phyloP scores from a whole-genome alignment of 2,113 vertebrate species.

The Boulengeromyrus knoepffleri region DNA sequence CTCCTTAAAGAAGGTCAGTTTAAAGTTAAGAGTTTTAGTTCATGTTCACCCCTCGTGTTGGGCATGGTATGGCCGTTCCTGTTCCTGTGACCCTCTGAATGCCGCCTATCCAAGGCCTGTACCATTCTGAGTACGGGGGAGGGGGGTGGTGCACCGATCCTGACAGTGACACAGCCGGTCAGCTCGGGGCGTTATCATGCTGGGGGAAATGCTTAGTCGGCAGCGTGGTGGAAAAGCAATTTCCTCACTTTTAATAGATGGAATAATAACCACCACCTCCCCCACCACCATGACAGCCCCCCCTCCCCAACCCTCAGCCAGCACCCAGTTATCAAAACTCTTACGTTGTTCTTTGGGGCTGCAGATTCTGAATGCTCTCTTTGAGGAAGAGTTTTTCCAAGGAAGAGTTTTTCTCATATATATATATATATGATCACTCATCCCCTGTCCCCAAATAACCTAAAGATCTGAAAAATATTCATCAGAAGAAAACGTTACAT shows the following conservation, averaged over 20 bases:
- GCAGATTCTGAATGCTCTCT: not conserved
- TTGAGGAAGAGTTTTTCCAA: not conserved
- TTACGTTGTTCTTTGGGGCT: not conserved
- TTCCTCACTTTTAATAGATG: constrained; percentile 15
- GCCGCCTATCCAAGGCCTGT: not conserved
- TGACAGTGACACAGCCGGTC: not conserved
- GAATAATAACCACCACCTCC: not conserved
- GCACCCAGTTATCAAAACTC: not conserved
- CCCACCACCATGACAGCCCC: not conserved
- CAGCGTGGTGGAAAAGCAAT: not conserved
- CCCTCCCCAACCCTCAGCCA: not conserved
- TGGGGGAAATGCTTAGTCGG: not conserved
- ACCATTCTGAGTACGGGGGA: not conserved
- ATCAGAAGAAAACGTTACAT: not conserved
- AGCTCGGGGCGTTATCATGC: not conserved
- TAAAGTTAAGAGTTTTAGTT: not conserved
- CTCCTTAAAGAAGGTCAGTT: not conserved
- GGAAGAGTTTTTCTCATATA: not conserved
- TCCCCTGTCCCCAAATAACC: not conserved
- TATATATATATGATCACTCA: not conserved
- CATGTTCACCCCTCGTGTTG: not conserved
- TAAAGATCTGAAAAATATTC: not conserved
- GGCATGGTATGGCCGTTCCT: not conserved
- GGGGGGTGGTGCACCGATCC: not conserved
- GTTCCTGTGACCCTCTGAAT: not conserved